A percentile compares a stretch with the other conserved stretches of the same genome.
Conservation (phyloP, 2,888 invertebrate species). For the Parnassius apollo region DNA sequence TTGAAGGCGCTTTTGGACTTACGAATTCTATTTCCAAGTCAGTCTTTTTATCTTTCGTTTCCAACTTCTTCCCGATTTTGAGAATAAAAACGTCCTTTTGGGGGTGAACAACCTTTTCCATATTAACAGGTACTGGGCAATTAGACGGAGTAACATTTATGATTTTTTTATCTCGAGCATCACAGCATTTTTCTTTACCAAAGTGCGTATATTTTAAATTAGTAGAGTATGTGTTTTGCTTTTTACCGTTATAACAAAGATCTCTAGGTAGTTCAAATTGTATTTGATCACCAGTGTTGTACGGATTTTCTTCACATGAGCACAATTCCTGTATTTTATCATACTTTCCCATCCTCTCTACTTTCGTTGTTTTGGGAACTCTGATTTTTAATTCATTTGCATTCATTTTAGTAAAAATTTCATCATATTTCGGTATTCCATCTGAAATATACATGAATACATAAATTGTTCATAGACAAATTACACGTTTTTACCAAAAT, state of each 20-base stretch:
- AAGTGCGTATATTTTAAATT: constrained; percentile 65
- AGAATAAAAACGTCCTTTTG: constrained; percentile 71
- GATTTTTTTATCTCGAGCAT: constrained; percentile 48
- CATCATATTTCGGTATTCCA: constrained; percentile 56
- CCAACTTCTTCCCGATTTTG: constrained; percentile 73
- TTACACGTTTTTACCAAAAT: too few species aligned
- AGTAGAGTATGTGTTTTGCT: constrained; percentile 49
- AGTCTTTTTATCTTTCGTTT: constrained; percentile 70
- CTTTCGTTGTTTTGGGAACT: constrained; percentile 65
- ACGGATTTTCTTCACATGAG: constrained; percentile 58
- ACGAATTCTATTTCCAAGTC: constrained; percentile 73
- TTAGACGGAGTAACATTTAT: constrained; percentile 68
- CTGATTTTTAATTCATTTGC: constrained; percentile 69
- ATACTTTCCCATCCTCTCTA: constrained; percentile 63
- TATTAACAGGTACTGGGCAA: constrained; percentile 64
- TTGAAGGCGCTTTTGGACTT: constrained; percentile 62
- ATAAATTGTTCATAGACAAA: background rate
- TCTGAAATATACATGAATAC: constrained; percentile 41
- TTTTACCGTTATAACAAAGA: constrained; percentile 44
- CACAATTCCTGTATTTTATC: constrained; percentile 69
- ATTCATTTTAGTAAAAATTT: constrained; percentile 73
- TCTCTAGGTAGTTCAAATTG: constrained; percentile 68
- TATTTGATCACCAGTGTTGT: constrained; percentile 69
- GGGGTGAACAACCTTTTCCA: constrained; percentile 61
- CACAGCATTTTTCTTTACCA: constrained; percentile 46